A percentile compares a stretch with the other conserved stretches of the same genome.
Evolutionary conservation across 2,888 invertebrate genomes (phyloP).

Genomic region (Melikaiella ostensackeni): DNA sequence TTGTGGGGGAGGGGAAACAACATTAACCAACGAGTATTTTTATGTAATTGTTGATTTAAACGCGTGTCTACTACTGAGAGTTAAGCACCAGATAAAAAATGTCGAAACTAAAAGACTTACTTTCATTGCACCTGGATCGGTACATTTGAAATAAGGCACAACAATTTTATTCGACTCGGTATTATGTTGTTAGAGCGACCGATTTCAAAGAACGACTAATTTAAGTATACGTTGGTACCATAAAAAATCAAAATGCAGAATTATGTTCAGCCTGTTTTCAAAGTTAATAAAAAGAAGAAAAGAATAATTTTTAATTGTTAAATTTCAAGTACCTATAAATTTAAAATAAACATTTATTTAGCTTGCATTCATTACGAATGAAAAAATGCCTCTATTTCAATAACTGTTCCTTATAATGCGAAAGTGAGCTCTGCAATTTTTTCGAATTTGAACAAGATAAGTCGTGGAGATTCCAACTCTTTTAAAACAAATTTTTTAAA

Average conservation of each 20-base stretch:
- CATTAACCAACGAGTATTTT: conserved; percentile 2
- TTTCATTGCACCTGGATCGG: conserved; percentile 67
- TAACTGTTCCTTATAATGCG: no score
- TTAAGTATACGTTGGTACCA: conserved; percentile 30
- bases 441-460: no score
- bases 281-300: neutral
- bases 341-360: no score
- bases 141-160: conserved; percentile 75
- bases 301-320: neutral
- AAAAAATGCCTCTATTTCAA: no score
- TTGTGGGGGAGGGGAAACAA: conserved; percentile 22
- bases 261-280: neutral
- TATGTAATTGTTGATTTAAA: conserved; percentile 40
- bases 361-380: no score
- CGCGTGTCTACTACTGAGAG: neutral
- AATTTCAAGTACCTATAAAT: no score
- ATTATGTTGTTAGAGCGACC: conserved; percentile 48
- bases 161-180: conserved; percentile 62
- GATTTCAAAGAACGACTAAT: conserved; percentile 53
- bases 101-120: conserved; percentile 63
- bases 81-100: conserved; percentile 49
- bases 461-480: no score
- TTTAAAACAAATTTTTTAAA: no score
- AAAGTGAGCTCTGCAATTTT: no score
- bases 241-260: neutral